Base-by-base conservation (phyloP, 2,113 vertebrate species). In the Dendrocopos noguchii region DNA sequence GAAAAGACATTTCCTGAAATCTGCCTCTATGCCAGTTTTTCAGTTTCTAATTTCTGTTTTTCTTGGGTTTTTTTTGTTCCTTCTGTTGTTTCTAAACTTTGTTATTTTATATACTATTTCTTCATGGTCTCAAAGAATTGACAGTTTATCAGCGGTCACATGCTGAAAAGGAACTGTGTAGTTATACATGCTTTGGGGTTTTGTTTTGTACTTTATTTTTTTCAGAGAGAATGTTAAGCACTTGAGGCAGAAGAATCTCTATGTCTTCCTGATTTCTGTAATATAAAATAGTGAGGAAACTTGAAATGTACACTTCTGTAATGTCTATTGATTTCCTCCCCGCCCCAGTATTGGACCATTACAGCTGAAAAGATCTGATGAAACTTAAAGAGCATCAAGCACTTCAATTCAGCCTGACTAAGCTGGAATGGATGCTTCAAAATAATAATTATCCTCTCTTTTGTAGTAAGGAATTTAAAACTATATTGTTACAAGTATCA, bases 1-100 rank as follows among this genome's bases (percentile, higher is more conserved):
- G 46, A 92, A 94, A 91, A 88, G 42, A 8, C 28, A 75, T 91
- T 85, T 96, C 87, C 92, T 96, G 79, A 91, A 80, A 84, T 91
- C 57, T 83, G 29, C 60, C 34, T 82, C 75, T 82, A 12, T 74
- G 29, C 15, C 4, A 3, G 73, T 90, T 89, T 85, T 28, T 81
- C 73, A 63, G 18, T 65, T 42, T 57, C 21, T 79, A 42, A 84
- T 87, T 87, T 93, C 46, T 94, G 21, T 1, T 84, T 33, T 85
- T 86, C n/a, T 74, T 66, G 29, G 4, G 36, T 19, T 12, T 22
- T 36, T 36, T 36, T 36, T 36, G 36, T 36, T 12, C 24, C 27
- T 6, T 9, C 22, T 9, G 29, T 44, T 44, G 15, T 44, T 27
- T 25, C 21, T 16, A 39, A 39, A 52, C 76, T 27, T 24, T 33